phyloP scores from a whole-genome alignment of 2,113 vertebrate genomes.

The Neogale vison region DNA sequence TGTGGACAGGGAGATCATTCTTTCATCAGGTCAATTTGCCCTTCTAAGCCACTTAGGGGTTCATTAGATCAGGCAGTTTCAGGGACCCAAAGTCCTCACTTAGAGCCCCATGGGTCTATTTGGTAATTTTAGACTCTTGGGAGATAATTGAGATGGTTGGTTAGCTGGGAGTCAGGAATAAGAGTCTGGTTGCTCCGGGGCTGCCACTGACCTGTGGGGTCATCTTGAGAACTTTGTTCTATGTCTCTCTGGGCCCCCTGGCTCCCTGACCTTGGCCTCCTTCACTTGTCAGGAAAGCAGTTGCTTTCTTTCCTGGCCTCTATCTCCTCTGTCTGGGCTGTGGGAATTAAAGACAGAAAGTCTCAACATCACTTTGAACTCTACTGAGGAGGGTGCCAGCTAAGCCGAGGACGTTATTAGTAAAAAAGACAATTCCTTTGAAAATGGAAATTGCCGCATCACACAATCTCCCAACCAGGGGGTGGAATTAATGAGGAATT shows the following conservation, averaged over 20 bases:
- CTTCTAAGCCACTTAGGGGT: neutral
- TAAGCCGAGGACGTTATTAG: conserved; percentile 50
- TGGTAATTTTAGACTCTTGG: neutral
- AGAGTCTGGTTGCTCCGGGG: neutral
- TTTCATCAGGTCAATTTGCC: neutral
- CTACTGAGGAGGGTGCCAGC: neutral
- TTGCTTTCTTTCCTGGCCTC: neutral
- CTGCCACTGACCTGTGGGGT: neutral
- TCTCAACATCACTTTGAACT: conserved; percentile 52
- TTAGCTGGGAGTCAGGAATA: neutral
- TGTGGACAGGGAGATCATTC: neutral
- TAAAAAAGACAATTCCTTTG: conserved; percentile 66
- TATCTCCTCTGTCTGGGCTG: neutral
- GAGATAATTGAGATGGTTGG: neutral
- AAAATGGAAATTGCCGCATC: conserved; percentile 70
- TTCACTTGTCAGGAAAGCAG: neutral
- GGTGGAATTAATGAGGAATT: conserved; percentile 71
- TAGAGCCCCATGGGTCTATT: neutral
- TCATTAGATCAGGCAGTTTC: neutral
- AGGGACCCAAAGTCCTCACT: neutral
- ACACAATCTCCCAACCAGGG: conserved; percentile 47
- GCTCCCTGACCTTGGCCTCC: neutral
- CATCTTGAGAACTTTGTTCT: neutral
- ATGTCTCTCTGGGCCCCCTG: neutral
- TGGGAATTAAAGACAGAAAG: conserved; percentile 37